phyloP scores from a whole-genome alignment of 2,113 vertebrate genomes.

The Corythornis vintsioides region DNA sequence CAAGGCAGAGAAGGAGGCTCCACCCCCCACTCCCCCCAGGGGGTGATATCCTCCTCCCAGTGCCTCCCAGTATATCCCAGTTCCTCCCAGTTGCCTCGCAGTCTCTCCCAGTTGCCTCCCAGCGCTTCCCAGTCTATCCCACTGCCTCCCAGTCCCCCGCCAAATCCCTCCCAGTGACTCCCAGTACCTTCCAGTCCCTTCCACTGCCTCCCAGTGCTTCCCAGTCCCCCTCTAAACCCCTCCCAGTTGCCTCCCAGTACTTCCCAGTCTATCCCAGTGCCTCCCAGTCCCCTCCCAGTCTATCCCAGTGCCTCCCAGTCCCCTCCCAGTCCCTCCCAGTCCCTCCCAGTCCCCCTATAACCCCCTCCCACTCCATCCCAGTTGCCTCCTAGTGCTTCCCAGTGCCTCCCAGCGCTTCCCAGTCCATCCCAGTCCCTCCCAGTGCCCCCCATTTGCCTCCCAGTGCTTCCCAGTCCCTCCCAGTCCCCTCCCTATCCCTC shows the following conservation, averaged over 20 bases:
- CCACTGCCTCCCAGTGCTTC: not conserved
- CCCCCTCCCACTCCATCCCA: not conserved
- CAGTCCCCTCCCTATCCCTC: too few species aligned
- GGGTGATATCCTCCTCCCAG: not conserved
- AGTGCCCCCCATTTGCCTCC: too few species aligned
- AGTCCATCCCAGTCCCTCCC: too few species aligned
- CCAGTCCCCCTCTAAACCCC: too few species aligned
- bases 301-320: not conserved
- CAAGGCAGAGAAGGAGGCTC: not conserved
- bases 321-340: not conserved
- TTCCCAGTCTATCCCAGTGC: not conserved
- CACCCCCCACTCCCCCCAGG: too few species aligned
- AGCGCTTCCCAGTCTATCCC: not conserved
- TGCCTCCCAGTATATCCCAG: not conserved
- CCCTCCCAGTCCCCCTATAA: not conserved
- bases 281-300: not conserved
- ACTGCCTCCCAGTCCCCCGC: too few species aligned
- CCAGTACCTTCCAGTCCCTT: not conserved
- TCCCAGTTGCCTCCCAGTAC: not conserved
- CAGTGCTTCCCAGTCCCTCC: too few species aligned
- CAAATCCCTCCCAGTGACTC: too few species aligned
- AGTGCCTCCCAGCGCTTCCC: too few species aligned
- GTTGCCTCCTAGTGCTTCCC: too few species aligned
- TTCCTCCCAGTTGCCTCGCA: not conserved
- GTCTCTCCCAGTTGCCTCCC: not conserved